Conservation (phyloP, 2,888 invertebrate species). For the Lochmaea capreae region DNA sequence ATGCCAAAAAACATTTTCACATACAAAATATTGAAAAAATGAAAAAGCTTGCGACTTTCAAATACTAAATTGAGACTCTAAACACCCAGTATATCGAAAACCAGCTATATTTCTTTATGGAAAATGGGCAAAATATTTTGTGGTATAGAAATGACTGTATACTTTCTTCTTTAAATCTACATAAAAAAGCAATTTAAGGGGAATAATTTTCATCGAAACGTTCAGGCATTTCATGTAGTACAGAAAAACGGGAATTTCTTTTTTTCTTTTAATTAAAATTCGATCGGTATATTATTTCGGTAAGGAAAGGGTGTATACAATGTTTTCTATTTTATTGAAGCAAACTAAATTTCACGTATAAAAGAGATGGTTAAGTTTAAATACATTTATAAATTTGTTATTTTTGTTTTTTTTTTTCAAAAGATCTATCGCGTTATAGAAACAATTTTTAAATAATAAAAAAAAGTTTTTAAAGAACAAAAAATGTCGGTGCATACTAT, state of each 20-base stretch:
- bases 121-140: too few species aligned
- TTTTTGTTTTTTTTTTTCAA: background rate
- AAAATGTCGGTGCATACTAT: slow-evolving; percentile 4
- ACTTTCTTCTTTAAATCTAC: background rate
- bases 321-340: slow-evolving; percentile 7
- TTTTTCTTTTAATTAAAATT: too few species aligned
- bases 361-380: slow-evolving; percentile 2
- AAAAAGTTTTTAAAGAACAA: background rate
- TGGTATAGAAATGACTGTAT: too few species aligned
- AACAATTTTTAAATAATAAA: background rate
- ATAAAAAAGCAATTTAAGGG: background rate
- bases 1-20: too few species aligned
- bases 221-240: background rate
- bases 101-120: too few species aligned
- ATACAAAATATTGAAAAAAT: too few species aligned
- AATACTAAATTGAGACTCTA: too few species aligned
- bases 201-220: background rate
- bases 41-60: too few species aligned
- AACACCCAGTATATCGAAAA: too few species aligned
- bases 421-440: background rate
- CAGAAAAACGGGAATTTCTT: background rate
- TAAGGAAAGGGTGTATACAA: slow-evolving; percentile 1
- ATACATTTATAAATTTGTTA: slow-evolving; percentile 1
- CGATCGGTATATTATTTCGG: background rate
- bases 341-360: slow-evolving; percentile 8